These are phyloP conservation scores for Andrena praecox DNA, from an alignment of 2,888 invertebrate species.

Conservation along the genomic window DNA sequence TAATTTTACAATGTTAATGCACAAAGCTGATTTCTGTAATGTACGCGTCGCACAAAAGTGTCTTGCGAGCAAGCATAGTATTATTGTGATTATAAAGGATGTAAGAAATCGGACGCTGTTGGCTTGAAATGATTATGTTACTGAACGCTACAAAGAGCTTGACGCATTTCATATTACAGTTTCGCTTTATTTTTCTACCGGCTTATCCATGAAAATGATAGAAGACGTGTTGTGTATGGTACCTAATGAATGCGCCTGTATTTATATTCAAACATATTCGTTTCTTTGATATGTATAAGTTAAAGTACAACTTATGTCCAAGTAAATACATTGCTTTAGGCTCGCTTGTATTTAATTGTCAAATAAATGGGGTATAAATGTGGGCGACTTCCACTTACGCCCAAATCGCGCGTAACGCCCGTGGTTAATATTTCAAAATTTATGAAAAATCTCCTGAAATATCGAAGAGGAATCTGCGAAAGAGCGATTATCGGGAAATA, in stretches of 20 bases:
- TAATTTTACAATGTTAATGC: slow-evolving; percentile 40
- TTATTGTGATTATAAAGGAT: slow-evolving; percentile 40
- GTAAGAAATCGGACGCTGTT: slow-evolving; percentile 1
- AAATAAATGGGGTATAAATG: slow-evolving; percentile 6
- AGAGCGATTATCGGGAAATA: no score
- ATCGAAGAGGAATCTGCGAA: no score
- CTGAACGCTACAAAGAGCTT: slow-evolving; percentile 22
- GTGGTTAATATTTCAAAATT: no score
- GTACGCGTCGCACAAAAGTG: slow-evolving; percentile 48
- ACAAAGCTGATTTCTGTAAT: slow-evolving; percentile 53
- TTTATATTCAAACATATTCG: slow-evolving; percentile 18
- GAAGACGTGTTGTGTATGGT: slow-evolving; percentile 14
- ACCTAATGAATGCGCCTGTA: slow-evolving; percentile 26
- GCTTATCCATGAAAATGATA: slow-evolving; percentile 32
- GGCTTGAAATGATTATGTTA: slow-evolving; percentile 30
- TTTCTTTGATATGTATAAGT: slow-evolving; percentile 29
- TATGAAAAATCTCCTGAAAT: no score
- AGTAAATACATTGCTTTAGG: slow-evolving; percentile 30
- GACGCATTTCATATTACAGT: slow-evolving; percentile 50
- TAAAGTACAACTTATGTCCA: slow-evolving; percentile 45
- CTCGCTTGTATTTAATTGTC: slow-evolving; percentile 23
- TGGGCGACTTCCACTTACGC: neutral
- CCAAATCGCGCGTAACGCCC: no score
- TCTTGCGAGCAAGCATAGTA: slow-evolving; percentile 48
- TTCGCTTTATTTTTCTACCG: slow-evolving; percentile 57